A percentile compares a stretch with the other conserved stretches of the same genome.
Conservation (phyloP, 2,113 vertebrate genomes). For the Hippocampus barbouri region DNA sequence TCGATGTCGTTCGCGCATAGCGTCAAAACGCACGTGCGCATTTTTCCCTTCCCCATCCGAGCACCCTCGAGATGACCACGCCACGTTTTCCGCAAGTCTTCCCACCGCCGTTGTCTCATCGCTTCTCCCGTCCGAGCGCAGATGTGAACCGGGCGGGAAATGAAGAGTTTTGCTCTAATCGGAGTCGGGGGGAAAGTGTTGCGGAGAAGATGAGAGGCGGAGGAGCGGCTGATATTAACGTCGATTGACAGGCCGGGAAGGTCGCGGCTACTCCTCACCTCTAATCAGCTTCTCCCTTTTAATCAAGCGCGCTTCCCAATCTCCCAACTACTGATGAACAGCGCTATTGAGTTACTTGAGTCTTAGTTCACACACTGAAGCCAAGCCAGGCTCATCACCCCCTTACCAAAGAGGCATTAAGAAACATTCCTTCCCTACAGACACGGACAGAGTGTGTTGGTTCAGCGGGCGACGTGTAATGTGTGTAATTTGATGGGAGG, state of each 20-base stretch:
- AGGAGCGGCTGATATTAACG: slow-evolving; percentile 55
- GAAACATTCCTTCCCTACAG: slow-evolving; percentile 38
- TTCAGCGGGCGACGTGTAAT: slow-evolving; percentile 58
- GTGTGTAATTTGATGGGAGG: slow-evolving; percentile 70
- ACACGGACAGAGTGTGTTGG: slow-evolving; percentile 43
- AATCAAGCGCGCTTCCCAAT: slow-evolving; percentile 65
- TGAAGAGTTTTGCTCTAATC: slow-evolving; percentile 55
- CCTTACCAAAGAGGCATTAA: slow-evolving; percentile 25
- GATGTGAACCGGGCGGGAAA: slow-evolving; percentile 47
- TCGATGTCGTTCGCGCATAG: no score
- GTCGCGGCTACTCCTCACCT: slow-evolving; percentile 63
- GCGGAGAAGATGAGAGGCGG: not conserved
- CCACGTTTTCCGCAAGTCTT: slow-evolving; percentile 22
- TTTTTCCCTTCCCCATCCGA: not conserved
- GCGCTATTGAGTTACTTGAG: slow-evolving; percentile 64
- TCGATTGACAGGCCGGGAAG: slow-evolving; percentile 67
- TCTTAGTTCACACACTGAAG: not conserved
- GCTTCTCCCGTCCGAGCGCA: slow-evolving; percentile 48
- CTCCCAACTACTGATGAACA: slow-evolving; percentile 58
- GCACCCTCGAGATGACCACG: not conserved
- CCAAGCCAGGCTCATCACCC: slow-evolving; percentile 17
- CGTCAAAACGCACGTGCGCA: not conserved
- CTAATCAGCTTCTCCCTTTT: slow-evolving; percentile 72
- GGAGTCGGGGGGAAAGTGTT: slow-evolving; percentile 13
- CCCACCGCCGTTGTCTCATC: slow-evolving; percentile 34